Conservation (phyloP, 2,888 invertebrate species). For the Hipparchia semele region DNA sequence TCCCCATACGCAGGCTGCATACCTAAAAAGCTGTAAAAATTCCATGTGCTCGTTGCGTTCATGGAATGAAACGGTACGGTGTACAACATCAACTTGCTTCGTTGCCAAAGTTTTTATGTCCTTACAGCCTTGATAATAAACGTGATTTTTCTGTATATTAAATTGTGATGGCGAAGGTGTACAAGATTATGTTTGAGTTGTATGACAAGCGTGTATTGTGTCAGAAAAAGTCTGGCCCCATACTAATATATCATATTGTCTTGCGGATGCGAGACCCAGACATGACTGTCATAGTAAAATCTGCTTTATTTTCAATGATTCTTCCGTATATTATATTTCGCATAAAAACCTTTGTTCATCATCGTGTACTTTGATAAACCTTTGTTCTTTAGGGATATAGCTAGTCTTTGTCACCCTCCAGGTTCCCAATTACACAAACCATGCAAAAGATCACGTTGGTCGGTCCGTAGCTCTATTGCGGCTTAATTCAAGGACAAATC, state of each 20-base stretch:
- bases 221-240: slow-evolving; percentile 30
- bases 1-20: slow-evolving; percentile 63
- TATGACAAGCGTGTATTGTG: slow-evolving; percentile 37
- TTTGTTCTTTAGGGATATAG: no score
- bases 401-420: no score
- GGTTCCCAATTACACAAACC: no score
- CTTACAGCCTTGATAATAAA: slow-evolving; percentile 22
- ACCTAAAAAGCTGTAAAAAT: slow-evolving; percentile 64
- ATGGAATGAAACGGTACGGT: slow-evolving; percentile 43
- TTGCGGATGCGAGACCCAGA: slow-evolving; percentile 26
- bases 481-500: no score
- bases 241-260: slow-evolving; percentile 35
- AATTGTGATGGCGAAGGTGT: slow-evolving; percentile 22
- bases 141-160: slow-evolving; percentile 24
- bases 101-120: slow-evolving; percentile 27
- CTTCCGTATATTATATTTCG: background rate
- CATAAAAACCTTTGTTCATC: no score
- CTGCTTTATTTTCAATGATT: background rate
- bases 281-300: slow-evolving; percentile 32
- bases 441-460: no score
- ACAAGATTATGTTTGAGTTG: slow-evolving; percentile 38
- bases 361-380: no score
- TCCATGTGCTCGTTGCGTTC: slow-evolving; percentile 50
- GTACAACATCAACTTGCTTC: slow-evolving; percentile 44
- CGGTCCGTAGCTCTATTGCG: no score